Evolutionary conservation across 2,888 invertebrate species (phyloP), one percentile per base, ranked within the genome.

Genomic region (Melieria picta): DNA sequence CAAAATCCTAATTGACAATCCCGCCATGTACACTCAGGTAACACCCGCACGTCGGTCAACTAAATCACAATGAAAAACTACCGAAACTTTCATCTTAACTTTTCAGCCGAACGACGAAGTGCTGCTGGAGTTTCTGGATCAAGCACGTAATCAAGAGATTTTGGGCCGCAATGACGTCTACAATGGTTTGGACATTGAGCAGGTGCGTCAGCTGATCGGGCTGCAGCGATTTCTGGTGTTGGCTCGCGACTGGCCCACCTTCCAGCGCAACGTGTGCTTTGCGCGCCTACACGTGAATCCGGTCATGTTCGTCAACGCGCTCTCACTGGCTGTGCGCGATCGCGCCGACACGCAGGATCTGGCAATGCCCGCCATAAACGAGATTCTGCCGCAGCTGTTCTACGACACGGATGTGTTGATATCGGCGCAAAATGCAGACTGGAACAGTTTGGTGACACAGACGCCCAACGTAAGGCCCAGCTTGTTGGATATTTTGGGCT

Each of bases 341-440:
- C 89, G 92, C 46, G 79, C 81, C 5, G 93, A 93, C 81, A 90
- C 91, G 80, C 88, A 88, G 74, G 91, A 91, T 64, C 87, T 94
- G 75, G 87, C 89, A 64, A 82, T 94, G 13, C 93, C 94, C 7
- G 90, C 93, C 5, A 89, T 91, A 50, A 93, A 93, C 82, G 94
- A 94, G 85, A 89, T 94, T 81, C 89, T 91, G 84, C 94, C 94
- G 0, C 90, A 92, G 83, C 89, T 91, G 85, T 94, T 93, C 88
- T 91, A 93, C 80, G 91, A 91, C 30, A 76, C 69, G 47, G 76
- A 78, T 7, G 74, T 81, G 0, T 74, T 81, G 30, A 47, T 73
- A 5, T 56, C 73, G 0, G 81, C 79, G 0, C 78, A 80, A 62
- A 71, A 71, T 47, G 70, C 78, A 1, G 75, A 71, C 10, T 82